Conservation (phyloP, 1,140 invertebrate genomes). For the Neodiprion fabricii region DNA sequence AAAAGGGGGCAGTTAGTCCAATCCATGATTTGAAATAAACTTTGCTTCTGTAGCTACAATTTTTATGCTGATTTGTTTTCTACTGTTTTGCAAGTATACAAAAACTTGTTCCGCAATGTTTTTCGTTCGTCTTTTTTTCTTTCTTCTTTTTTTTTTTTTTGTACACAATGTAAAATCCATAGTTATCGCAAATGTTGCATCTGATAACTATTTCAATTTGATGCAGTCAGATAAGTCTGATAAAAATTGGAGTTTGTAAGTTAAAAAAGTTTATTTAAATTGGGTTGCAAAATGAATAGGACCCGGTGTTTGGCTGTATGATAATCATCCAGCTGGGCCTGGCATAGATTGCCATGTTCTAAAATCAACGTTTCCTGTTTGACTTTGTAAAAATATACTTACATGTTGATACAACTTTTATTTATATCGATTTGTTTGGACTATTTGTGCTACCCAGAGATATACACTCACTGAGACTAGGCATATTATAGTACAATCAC, state of each 20-base stretch:
- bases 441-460: conserved; percentile 33
- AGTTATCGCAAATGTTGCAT: not conserved
- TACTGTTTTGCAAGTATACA: not conserved
- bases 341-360: conserved; percentile 33
- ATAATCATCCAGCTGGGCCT: conserved; percentile 17
- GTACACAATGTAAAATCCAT: not conserved
- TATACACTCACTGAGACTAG: conserved; percentile 18
- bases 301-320: conserved; percentile 21
- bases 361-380: conserved; percentile 38
- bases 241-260: not conserved
- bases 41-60: not conserved
- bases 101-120: not conserved
- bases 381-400: conserved; percentile 52
- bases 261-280: conserved; percentile 22
- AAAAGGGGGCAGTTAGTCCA: conserved; percentile 27
- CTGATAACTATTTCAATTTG: not conserved
- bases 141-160: too few species aligned
- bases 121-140: too few species aligned
- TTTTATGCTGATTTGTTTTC: not conserved
- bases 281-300: conserved; percentile 9
- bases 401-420: conserved; percentile 49
- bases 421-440: conserved; percentile 47
- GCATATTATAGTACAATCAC: conserved; percentile 24
- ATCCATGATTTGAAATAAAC: not conserved
- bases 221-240: not conserved